phyloP scores from a whole-genome alignment of 1,140 invertebrate species.

The Nautilus pompilius region DNA sequence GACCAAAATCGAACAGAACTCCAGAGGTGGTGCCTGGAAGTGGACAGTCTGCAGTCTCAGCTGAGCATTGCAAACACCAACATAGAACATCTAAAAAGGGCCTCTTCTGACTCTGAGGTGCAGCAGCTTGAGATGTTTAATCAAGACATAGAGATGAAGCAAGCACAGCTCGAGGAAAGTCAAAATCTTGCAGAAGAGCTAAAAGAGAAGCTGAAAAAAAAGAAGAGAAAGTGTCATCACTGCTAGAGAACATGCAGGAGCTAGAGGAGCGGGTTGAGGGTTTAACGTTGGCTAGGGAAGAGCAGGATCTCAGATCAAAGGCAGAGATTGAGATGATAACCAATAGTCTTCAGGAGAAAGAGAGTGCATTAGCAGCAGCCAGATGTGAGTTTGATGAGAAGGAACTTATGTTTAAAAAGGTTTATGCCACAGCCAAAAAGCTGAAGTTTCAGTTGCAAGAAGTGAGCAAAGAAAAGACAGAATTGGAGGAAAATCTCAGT shows the following conservation, averaged over 20 bases:
- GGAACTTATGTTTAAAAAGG: slow-evolving; percentile 38
- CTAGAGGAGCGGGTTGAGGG: slow-evolving; percentile 36
- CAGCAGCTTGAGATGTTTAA: too few relatives aligned
- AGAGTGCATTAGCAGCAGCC: background rate
- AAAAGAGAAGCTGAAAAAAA: slow-evolving; percentile 21
- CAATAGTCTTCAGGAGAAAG: slow-evolving; percentile 12
- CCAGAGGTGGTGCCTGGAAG: too few relatives aligned
- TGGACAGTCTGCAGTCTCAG: background rate
- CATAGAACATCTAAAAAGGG: background rate
- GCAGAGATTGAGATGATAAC: slow-evolving; percentile 13
- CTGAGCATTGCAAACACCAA: background rate
- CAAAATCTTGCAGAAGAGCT: background rate
- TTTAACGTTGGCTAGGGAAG: slow-evolving; percentile 11
- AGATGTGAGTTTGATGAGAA: slow-evolving; percentile 26
- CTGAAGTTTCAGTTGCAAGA: slow-evolving; percentile 36
- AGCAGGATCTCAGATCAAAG: too few relatives aligned
- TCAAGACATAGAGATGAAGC: too few relatives aligned
- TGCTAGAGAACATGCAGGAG: slow-evolving; percentile 44
- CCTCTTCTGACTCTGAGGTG: slow-evolving; percentile 4
- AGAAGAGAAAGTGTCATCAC: slow-evolving; percentile 35
- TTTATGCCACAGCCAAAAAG: slow-evolving; percentile 46
- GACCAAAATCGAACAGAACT: too few relatives aligned
- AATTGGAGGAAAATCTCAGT: slow-evolving; percentile 4
- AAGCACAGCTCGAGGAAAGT: too few relatives aligned
- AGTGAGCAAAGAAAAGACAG: slow-evolving; percentile 14